Base-by-base conservation (phyloP, 2,888 invertebrate genomes). In the Phania funesta region DNA sequence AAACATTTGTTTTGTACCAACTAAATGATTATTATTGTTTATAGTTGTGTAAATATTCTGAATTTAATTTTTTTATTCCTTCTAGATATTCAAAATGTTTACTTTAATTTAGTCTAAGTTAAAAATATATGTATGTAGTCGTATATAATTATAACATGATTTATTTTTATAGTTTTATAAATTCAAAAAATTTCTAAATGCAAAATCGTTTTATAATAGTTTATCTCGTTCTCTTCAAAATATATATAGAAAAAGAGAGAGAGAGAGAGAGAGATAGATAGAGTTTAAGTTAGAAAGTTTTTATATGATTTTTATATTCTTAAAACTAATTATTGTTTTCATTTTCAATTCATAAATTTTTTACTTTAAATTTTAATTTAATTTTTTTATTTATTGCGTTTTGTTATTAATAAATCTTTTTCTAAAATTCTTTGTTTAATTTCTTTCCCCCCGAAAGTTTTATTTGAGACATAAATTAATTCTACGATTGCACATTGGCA, bases 251-350 rank as follows among this genome's bases (percentile, higher is more conserved):
- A n/a, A n/a, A n/a, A n/a, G n/a, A n/a, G n/a, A n/a, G n/a, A n/a
- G n/a, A n/a, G n/a, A n/a, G 29, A 7, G 7, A 29, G 58, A 80
- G 71, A 68, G 26, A 50, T n/a, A 41, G 35, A 64, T 9, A 56
- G 60, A 62, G 60, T 48, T 68, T 13, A 35, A 64, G 22, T 67
- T 67, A 71, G 22, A 71, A 65, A 67, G 58, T 44, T 38, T 52
- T 41, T 56, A 48, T 56, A 70, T 67, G n/a, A 38, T 29, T 67
- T 77, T 62, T 67, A n/a, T 62, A 44, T 58, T 13, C 83, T 81
- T 84, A 84, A 79, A 65, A 60, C 67, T 83, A 84, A 64, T 79
- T 84, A 83, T 80, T 84, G 81, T 81, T 79, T 77, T 83, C 82
- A 81, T 62, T 80, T 84, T 46, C 80, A 81, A 81, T 83, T 75